Evolutionary conservation across 2,888 invertebrate species (phyloP).

Genomic region (Monopis laevigella): DNA sequence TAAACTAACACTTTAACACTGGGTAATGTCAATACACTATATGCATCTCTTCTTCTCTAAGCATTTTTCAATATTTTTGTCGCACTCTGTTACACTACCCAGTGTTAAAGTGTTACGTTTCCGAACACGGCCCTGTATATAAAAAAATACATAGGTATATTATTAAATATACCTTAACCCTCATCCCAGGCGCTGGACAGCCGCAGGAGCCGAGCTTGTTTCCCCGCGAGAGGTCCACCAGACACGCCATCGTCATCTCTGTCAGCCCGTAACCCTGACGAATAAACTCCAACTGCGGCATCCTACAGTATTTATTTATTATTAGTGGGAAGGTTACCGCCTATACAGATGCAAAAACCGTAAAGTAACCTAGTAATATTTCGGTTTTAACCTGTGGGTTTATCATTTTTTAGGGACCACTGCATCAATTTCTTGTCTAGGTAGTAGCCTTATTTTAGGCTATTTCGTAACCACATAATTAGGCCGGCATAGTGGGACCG

Average conservation of each 20-base stretch:
- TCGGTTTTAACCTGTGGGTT: too few species aligned
- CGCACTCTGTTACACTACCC: background rate
- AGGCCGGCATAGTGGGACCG: too few species aligned
- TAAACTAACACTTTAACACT: too few species aligned
- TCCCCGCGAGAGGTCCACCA: conserved; percentile 43
- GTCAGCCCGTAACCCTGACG: conserved; percentile 84
- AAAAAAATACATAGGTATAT: too few species aligned
- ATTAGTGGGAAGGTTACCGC: background rate
- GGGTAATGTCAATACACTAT: background rate
- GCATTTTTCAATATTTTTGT: background rate
- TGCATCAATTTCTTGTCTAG: too few species aligned
- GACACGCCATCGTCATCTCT: conserved; percentile 74
- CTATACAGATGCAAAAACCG: background rate
- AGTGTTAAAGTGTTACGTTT: background rate
- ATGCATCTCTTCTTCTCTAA: background rate
- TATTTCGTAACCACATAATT: too few species aligned
- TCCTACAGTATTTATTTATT: conserved; percentile 39
- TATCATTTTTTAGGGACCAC: too few species aligned
- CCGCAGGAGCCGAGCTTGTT: conserved; percentile 73
- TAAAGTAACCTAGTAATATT: too few species aligned
- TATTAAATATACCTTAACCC: conserved; percentile 72
- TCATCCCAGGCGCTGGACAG: conserved; percentile 71
- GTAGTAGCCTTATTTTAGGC: too few species aligned
- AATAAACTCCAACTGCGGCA: conserved; percentile 57
- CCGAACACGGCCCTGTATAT: background rate